Evolutionary conservation across 1,140 invertebrate species (phyloP).

Genomic region (Chrysoperla carnea): DNA sequence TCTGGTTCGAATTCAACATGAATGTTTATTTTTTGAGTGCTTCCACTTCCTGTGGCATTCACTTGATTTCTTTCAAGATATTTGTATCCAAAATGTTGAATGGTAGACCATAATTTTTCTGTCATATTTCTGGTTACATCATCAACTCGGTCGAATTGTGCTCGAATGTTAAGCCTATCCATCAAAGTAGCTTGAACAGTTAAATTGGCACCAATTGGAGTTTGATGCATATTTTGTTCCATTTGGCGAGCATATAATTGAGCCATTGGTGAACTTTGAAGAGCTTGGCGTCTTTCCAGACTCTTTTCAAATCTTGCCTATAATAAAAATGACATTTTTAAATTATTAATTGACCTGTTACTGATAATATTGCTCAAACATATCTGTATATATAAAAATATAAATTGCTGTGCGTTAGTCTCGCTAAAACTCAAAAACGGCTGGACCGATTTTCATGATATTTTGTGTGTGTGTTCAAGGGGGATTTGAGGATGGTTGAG

Average conservation of each 20-base stretch:
- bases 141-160: conserved; percentile 26
- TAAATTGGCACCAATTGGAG: conserved; percentile 30
- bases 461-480: too few species aligned
- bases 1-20: conserved; percentile 21
- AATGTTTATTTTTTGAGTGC: conserved; percentile 24
- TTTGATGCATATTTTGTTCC: conserved; percentile 28
- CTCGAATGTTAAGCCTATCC: conserved; percentile 25
- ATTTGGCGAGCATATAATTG: conserved; percentile 30
- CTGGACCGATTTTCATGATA: too few species aligned
- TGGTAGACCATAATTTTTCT: conserved; percentile 18
- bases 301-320: conserved; percentile 25
- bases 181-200: conserved; percentile 25
- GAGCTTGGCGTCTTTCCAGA: conserved; percentile 24
- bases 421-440: too few species aligned
- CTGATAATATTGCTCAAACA: too few species aligned
- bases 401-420: too few species aligned
- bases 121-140: conserved; percentile 15
- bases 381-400: too few species aligned
- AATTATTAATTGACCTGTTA: too few species aligned
- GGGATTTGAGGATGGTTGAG: too few species aligned
- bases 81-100: conserved; percentile 15
- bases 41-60: conserved; percentile 15
- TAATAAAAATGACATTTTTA: not conserved
- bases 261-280: conserved; percentile 19
- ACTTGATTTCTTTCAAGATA: conserved; percentile 19